A percentile compares a stretch with the other conserved stretches of the same genome.
Conservation (phyloP, 2,888 invertebrate genomes). For the Aspidiotus destructor region DNA sequence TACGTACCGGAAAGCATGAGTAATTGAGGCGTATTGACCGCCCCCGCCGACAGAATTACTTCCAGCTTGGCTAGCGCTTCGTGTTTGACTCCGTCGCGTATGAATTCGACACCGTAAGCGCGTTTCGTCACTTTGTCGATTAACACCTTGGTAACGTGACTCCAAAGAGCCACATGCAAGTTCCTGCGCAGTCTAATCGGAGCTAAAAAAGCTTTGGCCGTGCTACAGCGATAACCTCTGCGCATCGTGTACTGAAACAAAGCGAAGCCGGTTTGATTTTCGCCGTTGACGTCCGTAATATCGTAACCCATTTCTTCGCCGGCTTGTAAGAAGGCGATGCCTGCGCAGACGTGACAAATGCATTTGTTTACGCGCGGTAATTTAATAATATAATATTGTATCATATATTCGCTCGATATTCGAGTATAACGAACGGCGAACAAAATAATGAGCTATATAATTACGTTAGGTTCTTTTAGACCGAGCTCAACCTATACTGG, state of each 20-base stretch:
- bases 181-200: conserved; percentile 67
- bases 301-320: conserved; percentile 90
- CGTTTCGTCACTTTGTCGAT: conserved; percentile 61
- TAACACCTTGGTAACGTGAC: conserved; percentile 66
- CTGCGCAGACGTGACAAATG: conserved; percentile 34
- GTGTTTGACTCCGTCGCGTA: conserved; percentile 55
- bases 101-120: conserved; percentile 70
- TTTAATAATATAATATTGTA: too few relatives aligned
- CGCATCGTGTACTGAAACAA: conserved; percentile 85
- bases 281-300: conserved; percentile 73
- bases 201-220: conserved; percentile 74
- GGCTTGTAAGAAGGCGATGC: conserved; percentile 74
- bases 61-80: conserved; percentile 62
- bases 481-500: too few relatives aligned
- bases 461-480: too few relatives aligned
- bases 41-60: conserved; percentile 78
- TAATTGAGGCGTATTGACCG: conserved; percentile 83
- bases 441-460: too few relatives aligned
- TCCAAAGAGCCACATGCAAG: conserved; percentile 68
- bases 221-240: conserved; percentile 68
- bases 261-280: conserved; percentile 74
- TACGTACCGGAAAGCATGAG: conserved; percentile 61
- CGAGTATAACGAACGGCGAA: too few relatives aligned
- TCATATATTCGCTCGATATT: too few relatives aligned
- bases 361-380: neutral